phyloP scores from a whole-genome alignment of 2,888 invertebrate genomes.

The Sinelater perroti region DNA sequence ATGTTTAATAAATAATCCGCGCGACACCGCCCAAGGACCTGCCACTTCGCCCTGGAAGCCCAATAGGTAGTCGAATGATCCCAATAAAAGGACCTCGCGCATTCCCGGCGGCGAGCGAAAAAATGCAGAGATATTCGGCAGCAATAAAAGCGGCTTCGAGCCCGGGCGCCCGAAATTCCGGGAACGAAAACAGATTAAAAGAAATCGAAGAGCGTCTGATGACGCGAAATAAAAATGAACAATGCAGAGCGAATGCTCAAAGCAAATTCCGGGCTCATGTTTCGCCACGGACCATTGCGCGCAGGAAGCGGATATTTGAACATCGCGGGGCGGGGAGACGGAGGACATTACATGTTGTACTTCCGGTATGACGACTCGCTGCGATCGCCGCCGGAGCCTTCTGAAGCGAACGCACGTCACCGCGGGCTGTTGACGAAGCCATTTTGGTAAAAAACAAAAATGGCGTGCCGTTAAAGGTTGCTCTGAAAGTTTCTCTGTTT shows the following conservation, averaged over 20 bases:
- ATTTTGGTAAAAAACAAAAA: too few relatives aligned
- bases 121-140: not conserved
- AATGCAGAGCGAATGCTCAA: slow-evolving; percentile 39
- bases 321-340: slow-evolving; percentile 36
- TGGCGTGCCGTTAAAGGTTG: too few relatives aligned
- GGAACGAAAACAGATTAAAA: slow-evolving; percentile 32
- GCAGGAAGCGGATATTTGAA: slow-evolving; percentile 44
- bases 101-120: not conserved
- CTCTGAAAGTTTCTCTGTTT: too few relatives aligned
- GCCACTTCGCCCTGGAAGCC: too few relatives aligned
- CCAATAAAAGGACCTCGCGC: too few relatives aligned
- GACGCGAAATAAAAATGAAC: slow-evolving; percentile 36
- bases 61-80: too few relatives aligned
- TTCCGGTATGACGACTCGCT: slow-evolving; percentile 38
- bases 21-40: too few relatives aligned
- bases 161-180: slow-evolving; percentile 2
- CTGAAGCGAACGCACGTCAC: slow-evolving; percentile 29
- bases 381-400: slow-evolving; percentile 9
- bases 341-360: slow-evolving; percentile 40
- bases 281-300: slow-evolving; percentile 41
- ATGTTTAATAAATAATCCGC: too few relatives aligned
- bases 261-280: slow-evolving; percentile 42
- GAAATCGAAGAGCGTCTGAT: slow-evolving; percentile 31
- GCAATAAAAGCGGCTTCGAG: not conserved
- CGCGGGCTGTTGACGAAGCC: too few relatives aligned